Base-by-base conservation (phyloP, 1,140 invertebrate genomes). In the Geopemphigus sp. region DNA sequence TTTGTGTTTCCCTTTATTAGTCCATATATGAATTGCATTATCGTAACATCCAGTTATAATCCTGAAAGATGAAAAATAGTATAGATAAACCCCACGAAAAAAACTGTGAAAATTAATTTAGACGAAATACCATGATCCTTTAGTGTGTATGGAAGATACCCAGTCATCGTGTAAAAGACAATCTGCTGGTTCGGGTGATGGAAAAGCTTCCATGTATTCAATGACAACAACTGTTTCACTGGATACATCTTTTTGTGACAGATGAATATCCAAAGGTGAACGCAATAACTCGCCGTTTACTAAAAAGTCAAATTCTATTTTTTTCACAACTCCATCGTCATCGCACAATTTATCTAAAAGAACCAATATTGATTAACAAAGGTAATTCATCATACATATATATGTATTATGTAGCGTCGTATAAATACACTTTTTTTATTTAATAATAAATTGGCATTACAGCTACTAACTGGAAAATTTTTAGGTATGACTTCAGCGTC, bases 41-140 rank as follows among this genome's bases (percentile, higher is more conserved):
- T 98, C 97, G 88, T 98, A 98, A 86, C 94, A 94, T n/a, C 96
- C 96, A 80, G 93, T 93, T 14, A 98, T 84, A 81, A 98, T 94
- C 91, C 93, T 94, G 83, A 64, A 84, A 82, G 73, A 59, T 0
- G 32, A 17, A 24, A 22, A 39, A 39, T 22, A 59, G 24, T 32
- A 32, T 78, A 54, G 22, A n/a, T 61, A 45, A 39, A 80, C 19
- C n/a, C n/a, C n/a, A n/a, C n/a, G n/a, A 72, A 5, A 32, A 4
- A 50, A n/a, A 8, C 29, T 70, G n/a, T 54, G 11, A 29, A 73
- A 54, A 32, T 32, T 32, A 14, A 54, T 57, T 57, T 15, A 47
- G 26, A 47, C 1, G 12, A 84, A 81, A 84, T 85, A 92, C 92
- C 93, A 96, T 87, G 92, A 91, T 32, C 90, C 89, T 81, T 86